These are phyloP conservation scores for Olivierus martensii DNA, from an alignment of 1,140 invertebrate species.

Conservation along the genomic window DNA sequence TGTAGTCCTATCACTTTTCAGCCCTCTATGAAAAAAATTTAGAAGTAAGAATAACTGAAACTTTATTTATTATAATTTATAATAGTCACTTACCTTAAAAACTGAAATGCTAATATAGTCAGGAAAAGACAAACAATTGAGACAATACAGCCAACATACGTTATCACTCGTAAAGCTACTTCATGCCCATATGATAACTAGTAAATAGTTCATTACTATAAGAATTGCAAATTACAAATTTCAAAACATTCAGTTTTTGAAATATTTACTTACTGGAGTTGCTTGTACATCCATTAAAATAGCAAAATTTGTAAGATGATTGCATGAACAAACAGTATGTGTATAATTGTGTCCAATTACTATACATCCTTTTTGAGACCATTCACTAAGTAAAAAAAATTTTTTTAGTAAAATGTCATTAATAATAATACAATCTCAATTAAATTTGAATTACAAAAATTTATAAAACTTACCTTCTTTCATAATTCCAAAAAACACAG, in stretches of 20 bases:
- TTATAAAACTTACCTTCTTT: constrained; percentile 45
- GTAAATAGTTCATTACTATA: no score
- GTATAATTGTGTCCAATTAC: constrained; percentile 64
- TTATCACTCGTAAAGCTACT: constrained; percentile 59
- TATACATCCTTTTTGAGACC: constrained; percentile 82
- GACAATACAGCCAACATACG: constrained; percentile 70
- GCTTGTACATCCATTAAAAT: constrained; percentile 55
- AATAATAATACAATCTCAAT: no score
- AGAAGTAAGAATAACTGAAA: neutral
- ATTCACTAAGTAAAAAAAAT: constrained; percentile 44
- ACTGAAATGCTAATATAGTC: constrained; percentile 66
- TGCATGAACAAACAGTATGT: constrained; percentile 82
- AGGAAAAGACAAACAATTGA: constrained; percentile 68
- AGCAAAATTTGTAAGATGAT: constrained; percentile 96
- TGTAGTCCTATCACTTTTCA: constrained; percentile 19
- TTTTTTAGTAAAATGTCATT: neutral
- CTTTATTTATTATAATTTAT: neutral
- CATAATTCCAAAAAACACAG: constrained; percentile 90
- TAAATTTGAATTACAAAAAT: neutral
- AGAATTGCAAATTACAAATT: no score
- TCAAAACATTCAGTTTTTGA: no score
- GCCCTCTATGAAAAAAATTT: constrained; percentile 11
- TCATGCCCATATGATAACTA: constrained; percentile 15
- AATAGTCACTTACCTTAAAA: constrained; percentile 16
- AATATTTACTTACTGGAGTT: constrained; percentile 2